Percentiles rank a stretch among this genome's conserved stretches.
Evolutionary conservation across 2,113 vertebrate genomes (phyloP).

Genomic region (Salvelinus sp.): DNA sequence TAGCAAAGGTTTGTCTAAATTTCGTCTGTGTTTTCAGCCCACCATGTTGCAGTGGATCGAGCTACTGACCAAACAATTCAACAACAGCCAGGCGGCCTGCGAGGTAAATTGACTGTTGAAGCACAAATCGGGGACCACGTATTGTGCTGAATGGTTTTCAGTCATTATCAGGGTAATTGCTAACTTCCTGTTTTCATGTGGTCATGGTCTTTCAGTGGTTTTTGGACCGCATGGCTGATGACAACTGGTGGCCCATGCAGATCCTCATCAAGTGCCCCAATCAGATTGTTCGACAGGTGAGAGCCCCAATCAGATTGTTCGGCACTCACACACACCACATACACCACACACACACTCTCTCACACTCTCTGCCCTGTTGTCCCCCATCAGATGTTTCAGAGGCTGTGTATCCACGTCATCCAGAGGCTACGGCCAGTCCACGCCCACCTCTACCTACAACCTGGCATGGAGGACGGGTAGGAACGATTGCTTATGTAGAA

Average conservation of each 20-base stretch:
- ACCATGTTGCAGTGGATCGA: slow-evolving; percentile 99
- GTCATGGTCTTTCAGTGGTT: slow-evolving; percentile 85
- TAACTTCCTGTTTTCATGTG: slow-evolving; percentile 30
- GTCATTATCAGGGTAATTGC: not conserved
- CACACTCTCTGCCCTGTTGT: not conserved
- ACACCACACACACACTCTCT: not conserved
- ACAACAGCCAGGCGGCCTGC: slow-evolving; percentile 99
- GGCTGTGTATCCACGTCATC: slow-evolving; percentile 97
- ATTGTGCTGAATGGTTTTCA: not conserved
- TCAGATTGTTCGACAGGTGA: slow-evolving; percentile 97
- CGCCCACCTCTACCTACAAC: slow-evolving; percentile 97
- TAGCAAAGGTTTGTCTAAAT: no score
- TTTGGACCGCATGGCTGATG: slow-evolving; percentile 98
- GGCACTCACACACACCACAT: not conserved
- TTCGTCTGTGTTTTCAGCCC: slow-evolving; percentile 74
- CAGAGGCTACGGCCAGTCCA: slow-evolving; percentile 93
- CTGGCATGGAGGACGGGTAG: slow-evolving; percentile 97
- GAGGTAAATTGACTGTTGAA: slow-evolving; percentile 75
- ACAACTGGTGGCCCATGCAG: slow-evolving; percentile 99
- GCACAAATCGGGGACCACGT: not conserved
- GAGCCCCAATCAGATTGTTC: not conserved
- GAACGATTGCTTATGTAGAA: not conserved
- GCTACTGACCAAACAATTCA: slow-evolving; percentile 97
- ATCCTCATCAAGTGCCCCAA: slow-evolving; percentile 99
- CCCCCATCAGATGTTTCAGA: slow-evolving; percentile 92